phyloP scores from a whole-genome alignment of 2,113 vertebrate species.

The Brachyhypopomus occidentalis region DNA sequence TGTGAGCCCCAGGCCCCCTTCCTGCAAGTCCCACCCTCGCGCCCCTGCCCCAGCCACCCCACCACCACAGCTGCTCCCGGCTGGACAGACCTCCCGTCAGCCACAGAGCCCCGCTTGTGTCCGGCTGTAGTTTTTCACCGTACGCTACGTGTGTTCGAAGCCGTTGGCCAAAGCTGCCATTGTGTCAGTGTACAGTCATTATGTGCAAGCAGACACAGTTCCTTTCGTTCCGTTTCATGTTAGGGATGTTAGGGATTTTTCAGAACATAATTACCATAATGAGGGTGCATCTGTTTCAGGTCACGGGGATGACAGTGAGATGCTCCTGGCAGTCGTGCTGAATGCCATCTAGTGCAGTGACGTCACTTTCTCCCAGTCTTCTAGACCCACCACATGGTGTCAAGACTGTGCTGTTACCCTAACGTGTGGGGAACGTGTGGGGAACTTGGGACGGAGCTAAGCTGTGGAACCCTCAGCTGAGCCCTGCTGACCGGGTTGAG shows the following conservation, averaged over 20 bases:
- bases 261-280: background rate
- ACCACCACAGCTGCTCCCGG: conserved; percentile 29
- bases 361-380: too few species aligned
- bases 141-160: conserved; percentile 24
- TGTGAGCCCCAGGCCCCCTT: conserved; percentile 61
- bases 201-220: background rate
- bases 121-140: background rate
- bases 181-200: background rate
- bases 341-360: background rate
- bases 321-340: background rate
- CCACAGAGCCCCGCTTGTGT: conserved; percentile 52
- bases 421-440: too few species aligned
- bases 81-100: conserved; percentile 17
- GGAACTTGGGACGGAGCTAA: too few species aligned
- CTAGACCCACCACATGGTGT: too few species aligned
- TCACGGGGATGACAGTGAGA: background rate
- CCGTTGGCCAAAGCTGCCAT: conserved; percentile 32
- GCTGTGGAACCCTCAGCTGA: too few species aligned
- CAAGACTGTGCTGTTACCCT: too few species aligned
- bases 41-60: conserved; percentile 40
- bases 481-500: too few species aligned
- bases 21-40: conserved; percentile 61
- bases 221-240: conserved; percentile 1
- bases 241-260: background rate
- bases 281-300: background rate